These are phyloP conservation scores for Drosophila greeni DNA, from an alignment of 2,888 invertebrate genomes.

Conservation along the genomic window DNA sequence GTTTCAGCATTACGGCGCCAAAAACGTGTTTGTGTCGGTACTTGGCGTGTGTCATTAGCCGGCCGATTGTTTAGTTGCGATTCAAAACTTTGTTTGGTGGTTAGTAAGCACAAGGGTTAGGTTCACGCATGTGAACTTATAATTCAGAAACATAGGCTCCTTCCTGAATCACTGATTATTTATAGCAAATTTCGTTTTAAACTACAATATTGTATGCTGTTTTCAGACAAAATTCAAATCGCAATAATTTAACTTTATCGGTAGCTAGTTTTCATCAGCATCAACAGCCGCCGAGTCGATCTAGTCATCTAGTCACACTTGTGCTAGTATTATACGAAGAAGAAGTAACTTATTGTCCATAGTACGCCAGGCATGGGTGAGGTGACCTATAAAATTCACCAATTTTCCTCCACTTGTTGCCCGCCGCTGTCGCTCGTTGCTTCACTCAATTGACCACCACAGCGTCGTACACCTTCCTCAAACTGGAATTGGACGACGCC, in stretches of 20 bases:
- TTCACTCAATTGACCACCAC: constrained; percentile 14
- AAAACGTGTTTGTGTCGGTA: constrained; percentile 2
- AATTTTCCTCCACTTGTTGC: constrained; percentile 16
- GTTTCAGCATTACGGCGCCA: constrained; percentile 10
- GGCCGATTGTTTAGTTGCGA: neutral
- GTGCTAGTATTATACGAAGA: neutral
- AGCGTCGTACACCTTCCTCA: constrained; percentile 13
- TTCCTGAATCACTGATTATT: neutral
- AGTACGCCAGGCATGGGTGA: neutral
- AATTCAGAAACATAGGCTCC: neutral
- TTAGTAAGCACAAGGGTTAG: neutral
- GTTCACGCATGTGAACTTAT: neutral
- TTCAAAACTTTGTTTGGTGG: neutral
- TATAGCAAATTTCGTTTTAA: too few species aligned
- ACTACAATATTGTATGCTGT: too few species aligned
- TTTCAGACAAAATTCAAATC: too few species aligned
- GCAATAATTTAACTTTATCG: too few species aligned
- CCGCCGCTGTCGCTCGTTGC: neutral
- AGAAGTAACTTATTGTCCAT: constrained; percentile 1
- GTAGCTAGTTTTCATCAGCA: neutral
- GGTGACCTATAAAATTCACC: constrained; percentile 27
- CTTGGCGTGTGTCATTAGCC: neutral
- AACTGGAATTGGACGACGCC: constrained; percentile 24
- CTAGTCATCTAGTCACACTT: neutral
- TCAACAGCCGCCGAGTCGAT: neutral